A percentile compares a stretch with the other conserved stretches of the same genome.
These are phyloP conservation scores for Apis dorsata DNA, from an alignment of 1,140 invertebrate genomes.

Conservation along the genomic window DNA sequence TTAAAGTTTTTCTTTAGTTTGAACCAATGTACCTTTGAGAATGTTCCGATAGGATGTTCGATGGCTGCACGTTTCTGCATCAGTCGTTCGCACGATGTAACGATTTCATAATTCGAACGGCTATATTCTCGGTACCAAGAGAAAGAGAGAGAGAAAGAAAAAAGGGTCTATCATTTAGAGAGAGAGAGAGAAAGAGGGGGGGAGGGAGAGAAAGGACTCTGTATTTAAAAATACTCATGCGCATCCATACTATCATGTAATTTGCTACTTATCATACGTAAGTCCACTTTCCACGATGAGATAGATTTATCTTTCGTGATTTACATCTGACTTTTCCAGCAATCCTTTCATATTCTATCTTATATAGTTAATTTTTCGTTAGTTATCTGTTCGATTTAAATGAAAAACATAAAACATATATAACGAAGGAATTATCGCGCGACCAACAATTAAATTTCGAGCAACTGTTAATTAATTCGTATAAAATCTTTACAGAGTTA, in stretches of 20 bases:
- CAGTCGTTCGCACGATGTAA: slow-evolving; percentile 2
- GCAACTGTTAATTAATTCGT: background rate
- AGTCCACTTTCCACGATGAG: background rate
- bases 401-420: background rate
- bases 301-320: slow-evolving; percentile 17
- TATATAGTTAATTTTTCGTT: background rate
- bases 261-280: slow-evolving; percentile 8
- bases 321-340: slow-evolving; percentile 25
- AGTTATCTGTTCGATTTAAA: background rate
- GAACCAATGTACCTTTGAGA: background rate
- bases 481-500: background rate
- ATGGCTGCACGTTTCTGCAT: background rate
- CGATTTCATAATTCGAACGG: slow-evolving; percentile 38
- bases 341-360: background rate
- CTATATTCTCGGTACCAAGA: background rate
- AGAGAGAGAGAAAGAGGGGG: background rate
- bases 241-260: slow-evolving; percentile 3
- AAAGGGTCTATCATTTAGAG: background rate
- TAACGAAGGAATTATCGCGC: background rate
- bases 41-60: background rate
- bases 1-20: background rate
- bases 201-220: background rate
- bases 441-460: background rate
- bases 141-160: slow-evolving; percentile 2
- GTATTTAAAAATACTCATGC: background rate